A percentile compares a stretch with the other conserved stretches of the same genome.
Evolutionary conservation across 2,113 vertebrate species (phyloP).

Genomic region (Hoplias malabaricus): DNA sequence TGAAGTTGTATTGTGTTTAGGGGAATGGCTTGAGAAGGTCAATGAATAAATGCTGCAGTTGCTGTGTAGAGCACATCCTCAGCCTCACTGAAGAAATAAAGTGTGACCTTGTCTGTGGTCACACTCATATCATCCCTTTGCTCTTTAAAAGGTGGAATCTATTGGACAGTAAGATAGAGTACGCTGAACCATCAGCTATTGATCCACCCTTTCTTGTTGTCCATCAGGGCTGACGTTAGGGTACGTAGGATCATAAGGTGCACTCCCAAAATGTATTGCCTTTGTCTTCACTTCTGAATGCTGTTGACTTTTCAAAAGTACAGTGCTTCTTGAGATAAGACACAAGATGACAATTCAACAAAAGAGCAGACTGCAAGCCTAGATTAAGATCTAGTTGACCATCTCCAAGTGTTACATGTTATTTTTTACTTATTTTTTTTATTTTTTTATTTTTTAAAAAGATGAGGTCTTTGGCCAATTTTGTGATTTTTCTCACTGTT

Average conservation of each 20-base stretch:
- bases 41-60: slow-evolving; percentile 37
- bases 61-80: slow-evolving; percentile 29
- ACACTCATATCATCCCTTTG: slow-evolving; percentile 8
- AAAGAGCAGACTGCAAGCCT: background rate
- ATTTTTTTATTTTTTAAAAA: too few species aligned
- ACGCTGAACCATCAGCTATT: slow-evolving; percentile 16
- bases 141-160: background rate
- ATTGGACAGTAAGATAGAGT: slow-evolving; percentile 37
- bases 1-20: slow-evolving; percentile 28
- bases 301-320: slow-evolving; percentile 6
- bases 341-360: slow-evolving; percentile 13
- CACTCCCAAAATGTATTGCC: background rate
- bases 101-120: slow-evolving; percentile 19
- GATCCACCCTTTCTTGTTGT: slow-evolving; percentile 36
- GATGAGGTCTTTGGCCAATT: background rate
- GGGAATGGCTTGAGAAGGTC: slow-evolving; percentile 33
- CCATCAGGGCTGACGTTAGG: slow-evolving; percentile 32
- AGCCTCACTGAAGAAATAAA: slow-evolving; percentile 34
- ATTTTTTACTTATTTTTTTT: too few species aligned
- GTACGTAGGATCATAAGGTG: slow-evolving; percentile 16
- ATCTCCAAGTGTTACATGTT: slow-evolving; percentile 24
- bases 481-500: slow-evolving; percentile 4
- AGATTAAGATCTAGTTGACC: slow-evolving; percentile 28
- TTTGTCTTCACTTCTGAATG: slow-evolving; percentile 25
- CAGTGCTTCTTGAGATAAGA: slow-evolving; percentile 3